phyloP scores from a whole-genome alignment of 1,140 invertebrate genomes.

The Goniozus legneri region DNA sequence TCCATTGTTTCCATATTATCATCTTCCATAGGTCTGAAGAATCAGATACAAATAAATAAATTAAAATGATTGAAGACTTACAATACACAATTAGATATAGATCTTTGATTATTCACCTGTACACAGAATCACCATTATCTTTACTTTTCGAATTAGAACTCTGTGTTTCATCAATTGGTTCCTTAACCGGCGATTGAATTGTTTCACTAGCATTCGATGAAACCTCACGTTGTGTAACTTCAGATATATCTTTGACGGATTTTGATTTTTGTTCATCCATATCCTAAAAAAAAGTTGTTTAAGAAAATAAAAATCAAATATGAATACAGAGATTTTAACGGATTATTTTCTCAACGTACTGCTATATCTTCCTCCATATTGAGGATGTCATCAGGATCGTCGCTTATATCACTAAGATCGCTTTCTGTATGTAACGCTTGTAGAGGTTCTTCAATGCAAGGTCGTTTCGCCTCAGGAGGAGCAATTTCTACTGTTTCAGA shows the following conservation, averaged over 20 bases:
- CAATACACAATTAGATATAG: too few species aligned
- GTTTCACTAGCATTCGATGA: constrained; percentile 23
- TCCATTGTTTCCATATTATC: constrained; percentile 74
- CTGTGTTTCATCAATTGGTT: constrained; percentile 23
- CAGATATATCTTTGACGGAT: constrained; percentile 17
- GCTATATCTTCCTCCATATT: constrained; percentile 66
- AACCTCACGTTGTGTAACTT: constrained; percentile 21
- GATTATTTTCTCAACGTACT: constrained; percentile 8
- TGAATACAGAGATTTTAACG: background rate
- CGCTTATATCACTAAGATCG: constrained; percentile 81
- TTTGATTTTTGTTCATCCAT: constrained; percentile 19
- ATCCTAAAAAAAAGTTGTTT: constrained; percentile 28
- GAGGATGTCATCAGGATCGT: constrained; percentile 81
- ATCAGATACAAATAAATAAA: constrained; percentile 10
- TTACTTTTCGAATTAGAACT: constrained; percentile 40
- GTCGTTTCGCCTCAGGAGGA: constrained; percentile 53
- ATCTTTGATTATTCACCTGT: constrained; percentile 19
- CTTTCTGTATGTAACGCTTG: constrained; percentile 62
- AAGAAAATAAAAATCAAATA: constrained; percentile 17
- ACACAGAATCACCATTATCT: constrained; percentile 26
- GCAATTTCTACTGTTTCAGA: constrained; percentile 44
- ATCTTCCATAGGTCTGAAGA: constrained; percentile 54
- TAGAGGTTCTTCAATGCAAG: constrained; percentile 51
- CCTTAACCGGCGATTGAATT: constrained; percentile 19
- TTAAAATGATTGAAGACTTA: too few species aligned